Percentiles rank a stretch among this genome's conserved stretches.
Evolutionary conservation across 2,797 vertebrate genomes (phyloP).

Genomic region (Austrolebias charrua): DNA sequence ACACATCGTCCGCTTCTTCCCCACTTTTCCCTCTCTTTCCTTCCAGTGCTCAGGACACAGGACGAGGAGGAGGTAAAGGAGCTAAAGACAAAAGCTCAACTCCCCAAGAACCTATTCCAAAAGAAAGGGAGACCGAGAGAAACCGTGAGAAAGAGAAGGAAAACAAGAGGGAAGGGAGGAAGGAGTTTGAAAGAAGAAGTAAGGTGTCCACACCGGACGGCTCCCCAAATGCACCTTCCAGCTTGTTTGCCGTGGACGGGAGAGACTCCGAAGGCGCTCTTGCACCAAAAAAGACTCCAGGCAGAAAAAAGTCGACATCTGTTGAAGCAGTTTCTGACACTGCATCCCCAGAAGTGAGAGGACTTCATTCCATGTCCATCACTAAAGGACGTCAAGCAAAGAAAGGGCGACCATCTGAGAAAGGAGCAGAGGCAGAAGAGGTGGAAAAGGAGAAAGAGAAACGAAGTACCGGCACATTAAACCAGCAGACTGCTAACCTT

Average conservation of each 20-base stretch:
- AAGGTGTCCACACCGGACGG: slow-evolving; percentile 85
- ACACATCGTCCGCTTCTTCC: slow-evolving; percentile 78
- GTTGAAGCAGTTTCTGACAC: slow-evolving; percentile 77
- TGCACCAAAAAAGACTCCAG: slow-evolving; percentile 85
- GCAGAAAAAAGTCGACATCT: slow-evolving; percentile 85
- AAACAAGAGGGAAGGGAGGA: slow-evolving; percentile 88
- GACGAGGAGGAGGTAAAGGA: slow-evolving; percentile 74
- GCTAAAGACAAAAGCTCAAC: slow-evolving; percentile 83
- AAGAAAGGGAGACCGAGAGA: slow-evolving; percentile 87
- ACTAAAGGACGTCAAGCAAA: slow-evolving; percentile 85
- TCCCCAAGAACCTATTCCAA: slow-evolving; percentile 81
- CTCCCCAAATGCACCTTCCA: slow-evolving; percentile 79
- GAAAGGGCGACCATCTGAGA: slow-evolving; percentile 83
- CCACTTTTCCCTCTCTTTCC: slow-evolving; percentile 91
- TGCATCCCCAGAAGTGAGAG: slow-evolving; percentile 76
- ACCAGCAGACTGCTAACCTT: slow-evolving; percentile 64
- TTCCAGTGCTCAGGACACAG: slow-evolving; percentile 79
- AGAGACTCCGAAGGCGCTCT: slow-evolving; percentile 87
- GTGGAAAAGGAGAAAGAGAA: slow-evolving; percentile 80
- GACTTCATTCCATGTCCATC: slow-evolving; percentile 62
- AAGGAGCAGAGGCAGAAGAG: slow-evolving; percentile 80
- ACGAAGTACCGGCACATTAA: slow-evolving; percentile 47
- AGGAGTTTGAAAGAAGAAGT: slow-evolving; percentile 87
- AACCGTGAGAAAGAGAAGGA: slow-evolving; percentile 92
- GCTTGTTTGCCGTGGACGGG: slow-evolving; percentile 81